Evolutionary conservation across 2,797 vertebrate genomes (phyloP).

Genomic region (Mormyrus proboscirostris): DNA sequence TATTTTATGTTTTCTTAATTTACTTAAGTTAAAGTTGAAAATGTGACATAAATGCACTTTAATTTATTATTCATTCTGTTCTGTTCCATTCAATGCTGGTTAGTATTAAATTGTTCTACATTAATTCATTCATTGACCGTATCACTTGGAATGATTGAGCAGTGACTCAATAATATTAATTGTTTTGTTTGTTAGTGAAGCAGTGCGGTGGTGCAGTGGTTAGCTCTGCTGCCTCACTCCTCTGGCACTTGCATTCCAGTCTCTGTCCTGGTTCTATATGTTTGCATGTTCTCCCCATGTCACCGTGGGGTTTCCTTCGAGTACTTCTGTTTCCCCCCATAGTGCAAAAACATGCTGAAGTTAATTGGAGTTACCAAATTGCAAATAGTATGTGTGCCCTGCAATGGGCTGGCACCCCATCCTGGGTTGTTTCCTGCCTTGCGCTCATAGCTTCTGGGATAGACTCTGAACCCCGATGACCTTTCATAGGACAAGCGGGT

Average conservation of each 20-base stretch:
- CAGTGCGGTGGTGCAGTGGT: neutral
- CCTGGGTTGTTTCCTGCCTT: neutral
- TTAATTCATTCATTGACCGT: neutral
- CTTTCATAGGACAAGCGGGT: neutral
- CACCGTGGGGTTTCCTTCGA: neutral
- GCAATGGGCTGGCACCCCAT: neutral
- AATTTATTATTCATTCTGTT: neutral
- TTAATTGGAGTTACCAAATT: neutral
- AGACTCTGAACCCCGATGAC: neutral
- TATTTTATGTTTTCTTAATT: neutral
- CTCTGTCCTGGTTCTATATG: neutral
- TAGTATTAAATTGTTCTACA: neutral
- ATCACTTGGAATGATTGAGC: neutral
- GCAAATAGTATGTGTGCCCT: neutral
- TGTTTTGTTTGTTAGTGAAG: neutral
- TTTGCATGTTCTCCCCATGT: neutral
- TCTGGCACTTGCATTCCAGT: neutral
- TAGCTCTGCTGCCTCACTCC: neutral
- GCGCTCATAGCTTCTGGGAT: neutral
- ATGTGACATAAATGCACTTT: neutral
- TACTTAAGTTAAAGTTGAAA: neutral
- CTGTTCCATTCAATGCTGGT: neutral
- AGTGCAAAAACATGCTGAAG: neutral
- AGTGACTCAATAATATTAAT: neutral
- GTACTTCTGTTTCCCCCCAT: neutral